Conservation (phyloP, 2,113 vertebrate genomes). For the Varanus komodoensis region DNA sequence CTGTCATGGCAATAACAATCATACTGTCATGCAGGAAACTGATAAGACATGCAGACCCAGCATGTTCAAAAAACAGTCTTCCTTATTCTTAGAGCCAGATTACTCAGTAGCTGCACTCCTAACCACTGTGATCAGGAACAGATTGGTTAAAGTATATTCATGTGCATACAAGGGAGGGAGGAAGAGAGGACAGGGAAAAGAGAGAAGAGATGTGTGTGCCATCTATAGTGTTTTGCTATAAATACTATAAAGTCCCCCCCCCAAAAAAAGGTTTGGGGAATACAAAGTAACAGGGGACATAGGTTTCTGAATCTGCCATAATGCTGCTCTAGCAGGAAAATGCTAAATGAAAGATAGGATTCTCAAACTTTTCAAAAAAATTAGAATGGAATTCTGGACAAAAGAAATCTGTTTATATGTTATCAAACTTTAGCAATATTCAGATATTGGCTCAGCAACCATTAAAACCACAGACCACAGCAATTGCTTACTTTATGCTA, state of each 20-base stretch:
- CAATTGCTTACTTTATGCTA: rapidly evolving
- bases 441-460: rapidly evolving
- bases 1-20: background rate
- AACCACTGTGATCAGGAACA: background rate
- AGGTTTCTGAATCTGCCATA: background rate
- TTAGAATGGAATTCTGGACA: background rate
- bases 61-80: background rate
- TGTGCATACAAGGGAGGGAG: too few species aligned
- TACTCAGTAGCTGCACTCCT: background rate
- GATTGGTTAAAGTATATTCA: background rate
- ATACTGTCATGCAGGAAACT: background rate
- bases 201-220: background rate
- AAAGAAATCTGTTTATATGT: background rate
- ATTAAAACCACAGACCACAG: rapidly evolving
- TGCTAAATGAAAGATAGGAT: background rate
- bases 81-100: background rate
- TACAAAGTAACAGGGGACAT: background rate
- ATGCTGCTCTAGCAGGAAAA: background rate
- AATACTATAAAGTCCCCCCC: background rate
- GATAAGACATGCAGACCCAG: background rate
- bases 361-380: background rate
- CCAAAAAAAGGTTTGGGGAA: background rate
- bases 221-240: background rate
- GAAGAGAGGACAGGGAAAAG: background rate
- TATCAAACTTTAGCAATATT: constrained; percentile 2